Evolutionary conservation across 1,140 invertebrate species (phyloP).

Genomic region (Radopholus similis): DNA sequence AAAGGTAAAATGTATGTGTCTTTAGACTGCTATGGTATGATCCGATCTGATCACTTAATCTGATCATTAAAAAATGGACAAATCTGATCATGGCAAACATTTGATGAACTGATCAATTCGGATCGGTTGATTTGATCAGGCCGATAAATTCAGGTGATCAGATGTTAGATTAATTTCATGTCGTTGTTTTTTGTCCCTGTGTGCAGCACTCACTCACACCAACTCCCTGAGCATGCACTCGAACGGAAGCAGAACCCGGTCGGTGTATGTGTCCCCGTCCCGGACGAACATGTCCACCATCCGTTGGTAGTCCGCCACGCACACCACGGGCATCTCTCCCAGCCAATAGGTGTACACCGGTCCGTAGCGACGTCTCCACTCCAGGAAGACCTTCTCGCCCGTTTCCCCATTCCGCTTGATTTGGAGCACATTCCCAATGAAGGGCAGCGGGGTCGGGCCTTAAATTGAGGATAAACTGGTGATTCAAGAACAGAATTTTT

Average conservation of each 20-base stretch:
- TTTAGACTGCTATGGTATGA: too few species aligned
- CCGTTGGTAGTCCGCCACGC: constrained; percentile 33
- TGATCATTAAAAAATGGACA: constrained; percentile 26
- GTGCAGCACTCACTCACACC: neutral
- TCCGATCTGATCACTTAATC: too few species aligned
- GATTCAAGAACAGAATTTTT: neutral
- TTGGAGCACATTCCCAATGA: neutral
- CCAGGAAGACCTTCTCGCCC: too few species aligned
- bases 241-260: constrained; percentile 28
- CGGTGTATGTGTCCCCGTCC: constrained; percentile 43
- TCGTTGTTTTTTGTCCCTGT: neutral
- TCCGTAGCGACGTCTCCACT: too few species aligned
- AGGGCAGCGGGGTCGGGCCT: neutral
- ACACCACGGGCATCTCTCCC: too few species aligned
- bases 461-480: neutral
- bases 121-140: too few species aligned
- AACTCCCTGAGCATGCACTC: constrained; percentile 27
- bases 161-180: too few species aligned
- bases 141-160: too few species aligned
- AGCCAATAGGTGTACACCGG: too few species aligned
- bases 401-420: neutral
- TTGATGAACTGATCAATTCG: too few species aligned
- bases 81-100: too few species aligned
- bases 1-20: too few species aligned
- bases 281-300: constrained; percentile 42